Evolutionary conservation across 2,888 invertebrate genomes (phyloP), one percentile per base, ranked within the genome.

Genomic region (Cactoblastis cactorum): DNA sequence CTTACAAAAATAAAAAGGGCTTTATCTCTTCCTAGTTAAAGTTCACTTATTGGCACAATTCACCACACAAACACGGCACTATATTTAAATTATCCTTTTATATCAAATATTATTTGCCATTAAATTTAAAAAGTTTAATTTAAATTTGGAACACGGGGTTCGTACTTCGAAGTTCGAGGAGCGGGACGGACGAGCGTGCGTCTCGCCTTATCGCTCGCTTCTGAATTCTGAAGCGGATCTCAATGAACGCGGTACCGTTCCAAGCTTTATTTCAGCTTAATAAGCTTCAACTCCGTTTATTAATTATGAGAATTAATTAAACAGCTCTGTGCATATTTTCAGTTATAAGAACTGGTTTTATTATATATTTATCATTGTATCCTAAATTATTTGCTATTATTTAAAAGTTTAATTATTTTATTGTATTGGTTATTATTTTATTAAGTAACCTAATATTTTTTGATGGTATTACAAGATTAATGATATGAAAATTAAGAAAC

Each of bases 181-280:
- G 28, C 43, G 43, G 43, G 17, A 43, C 14, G 43, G 24, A 32
- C 43, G 15, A 43, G 17, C 43, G 43, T 28, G 43, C 43, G 28
- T 43, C 28, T 43, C 43, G 43, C 43, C 43, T 15, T 43, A 15
- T 28, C 28, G 28, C 17, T 43, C 17, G 43, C 43, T 43, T 43
- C 43, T 43, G 28, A 43, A 43, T 41, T 22, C 39, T 22, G 39
- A 41, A 24, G 12, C 14, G 24, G 24, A 12, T 3, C 11, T 17
- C 15, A 28, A 43, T 43, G 24, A 43, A 43, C 32, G 43, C 11
- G 28, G 43, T 28, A 28, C 11, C 43, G 12, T 28, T 28, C 22
- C 12, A 41, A 28, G 15, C 28, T 41, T 12, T 41, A 24, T 43
- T 43, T 14, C 3, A 41, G 38, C 38, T 19, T 39, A 39, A 8